Evolutionary conservation across 2,113 vertebrate species (phyloP), one percentile per base, ranked within the genome.

Genomic region (Delphinapterus leucas): DNA sequence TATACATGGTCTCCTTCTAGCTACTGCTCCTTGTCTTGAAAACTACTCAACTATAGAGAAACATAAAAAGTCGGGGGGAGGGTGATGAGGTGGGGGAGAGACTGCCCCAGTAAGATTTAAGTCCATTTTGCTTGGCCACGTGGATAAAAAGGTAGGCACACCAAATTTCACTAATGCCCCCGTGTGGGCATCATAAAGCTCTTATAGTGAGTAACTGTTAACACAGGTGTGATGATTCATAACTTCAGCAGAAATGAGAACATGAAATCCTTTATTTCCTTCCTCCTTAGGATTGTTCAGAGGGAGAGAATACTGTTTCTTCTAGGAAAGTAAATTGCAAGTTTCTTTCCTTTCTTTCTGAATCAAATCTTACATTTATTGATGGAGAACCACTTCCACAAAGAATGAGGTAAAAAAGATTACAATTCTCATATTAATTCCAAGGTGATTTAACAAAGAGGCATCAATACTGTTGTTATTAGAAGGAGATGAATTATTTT

Each of bases 191-290:
- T 67, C 38, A 44, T 41, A 93, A 95, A 96, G 44, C 20, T 6
- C 88, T 53, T 68, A n/a, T 17, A 86, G 26, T 85, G 33, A 28
- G 47, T 96, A 47, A 71, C 81, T 74, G 36, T 87, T 73, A 90
- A 84, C 33, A 90, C 90, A 95, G 83, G 70, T 96, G 90, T 92
- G 81, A 94, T 97, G 96, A 98, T 80, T 96, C 95, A 79, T 97
- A 89, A 93, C 76, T 96, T 90, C 93, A 91, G 92, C 31, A 82
- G 84, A 97, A 97, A 65, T 86, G 95, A 96, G 92, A 94, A 97
- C 87, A 88, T 83, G 76, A 25, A 85, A 88, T 77, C 96, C 31
- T 80, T 1, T 28, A 44, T 86, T 98, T 98, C 83, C 95, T 98
- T 98, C 94, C 81, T 97, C 76, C 58, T 98, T 97, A 94, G 74